Evolutionary conservation across 2,113 vertebrate genomes (phyloP).

Genomic region (Callipepla squamata): DNA sequence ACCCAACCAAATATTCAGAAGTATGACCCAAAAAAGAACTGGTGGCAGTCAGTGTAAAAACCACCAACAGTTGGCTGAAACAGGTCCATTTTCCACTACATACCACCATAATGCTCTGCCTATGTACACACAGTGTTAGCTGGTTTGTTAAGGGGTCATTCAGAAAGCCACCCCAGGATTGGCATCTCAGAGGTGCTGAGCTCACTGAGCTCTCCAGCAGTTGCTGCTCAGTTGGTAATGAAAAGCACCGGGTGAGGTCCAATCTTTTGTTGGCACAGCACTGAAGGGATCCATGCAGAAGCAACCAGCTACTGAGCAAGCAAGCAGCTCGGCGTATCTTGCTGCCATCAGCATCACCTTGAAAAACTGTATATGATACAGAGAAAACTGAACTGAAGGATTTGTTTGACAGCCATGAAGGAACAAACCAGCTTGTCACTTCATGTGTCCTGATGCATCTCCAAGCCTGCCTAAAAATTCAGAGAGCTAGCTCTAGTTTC

Average conservation of each 20-base stretch:
- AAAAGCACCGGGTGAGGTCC: not conserved
- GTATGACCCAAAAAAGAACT: not conserved
- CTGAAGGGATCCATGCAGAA: not conserved
- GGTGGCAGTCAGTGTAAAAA: not conserved
- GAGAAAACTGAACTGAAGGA: not conserved
- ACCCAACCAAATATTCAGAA: slow-evolving; percentile 35
- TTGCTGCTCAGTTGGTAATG: not conserved
- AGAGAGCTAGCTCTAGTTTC: not conserved
- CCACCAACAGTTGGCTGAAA: not conserved
- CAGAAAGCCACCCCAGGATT: slow-evolving; percentile 10
- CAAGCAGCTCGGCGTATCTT: not conserved
- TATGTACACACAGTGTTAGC: not conserved
- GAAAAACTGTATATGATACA: not conserved
- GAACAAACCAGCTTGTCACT: not conserved
- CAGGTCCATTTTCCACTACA: not conserved
- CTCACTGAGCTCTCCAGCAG: slow-evolving; percentile 5
- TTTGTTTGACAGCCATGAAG: not conserved
- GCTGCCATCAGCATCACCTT: not conserved
- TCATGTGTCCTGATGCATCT: not conserved
- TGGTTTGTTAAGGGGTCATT: not conserved
- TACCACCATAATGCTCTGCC: not conserved
- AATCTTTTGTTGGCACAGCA: not conserved
- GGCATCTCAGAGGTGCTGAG: not conserved
- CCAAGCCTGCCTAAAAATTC: not conserved
- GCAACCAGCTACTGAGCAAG: not conserved